A percentile compares a stretch with the other conserved stretches of the same genome.
Conservation (phyloP, 2,888 invertebrate species). For the Drosophila anomelani region DNA sequence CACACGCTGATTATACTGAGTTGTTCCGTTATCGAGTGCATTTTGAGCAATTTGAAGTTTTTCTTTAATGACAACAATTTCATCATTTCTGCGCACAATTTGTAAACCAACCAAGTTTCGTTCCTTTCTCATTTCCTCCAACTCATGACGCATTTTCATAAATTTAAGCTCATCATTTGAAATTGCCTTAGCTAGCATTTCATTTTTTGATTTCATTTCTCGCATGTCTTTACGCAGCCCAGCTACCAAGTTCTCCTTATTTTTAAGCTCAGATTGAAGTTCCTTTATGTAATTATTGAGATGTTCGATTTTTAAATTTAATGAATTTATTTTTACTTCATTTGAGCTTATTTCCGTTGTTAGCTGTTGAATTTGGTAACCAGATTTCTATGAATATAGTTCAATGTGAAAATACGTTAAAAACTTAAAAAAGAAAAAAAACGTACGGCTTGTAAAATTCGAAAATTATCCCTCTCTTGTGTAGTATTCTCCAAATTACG, state of each 20-base stretch:
- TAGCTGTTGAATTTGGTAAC: constrained; percentile 91
- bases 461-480: constrained; percentile 89
- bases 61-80: constrained; percentile 91
- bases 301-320: constrained; percentile 88
- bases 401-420: neutral
- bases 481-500: constrained; percentile 89
- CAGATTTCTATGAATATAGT: constrained; percentile 85
- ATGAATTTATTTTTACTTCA: constrained; percentile 89
- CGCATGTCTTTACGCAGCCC: constrained; percentile 78
- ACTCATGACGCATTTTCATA: constrained; percentile 89
- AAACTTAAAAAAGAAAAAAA: neutral
- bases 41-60: constrained; percentile 92
- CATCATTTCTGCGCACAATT: constrained; percentile 93
- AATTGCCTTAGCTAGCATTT: constrained; percentile 88
- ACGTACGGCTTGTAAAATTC: constrained; percentile 90
- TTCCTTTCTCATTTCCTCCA: constrained; percentile 90
- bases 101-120: constrained; percentile 93
- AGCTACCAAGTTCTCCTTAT: constrained; percentile 69
- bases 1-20: constrained; percentile 90
- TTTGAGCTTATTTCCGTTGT: constrained; percentile 93
- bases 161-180: constrained; percentile 89
- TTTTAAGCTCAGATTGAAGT: constrained; percentile 85
- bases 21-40: constrained; percentile 90
- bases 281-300: constrained; percentile 89
- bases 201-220: constrained; percentile 80